A percentile compares a stretch with the other conserved stretches of the same genome.
Evolutionary conservation across 2,888 invertebrate species (phyloP).

Genomic region (Baccha elongata): DNA sequence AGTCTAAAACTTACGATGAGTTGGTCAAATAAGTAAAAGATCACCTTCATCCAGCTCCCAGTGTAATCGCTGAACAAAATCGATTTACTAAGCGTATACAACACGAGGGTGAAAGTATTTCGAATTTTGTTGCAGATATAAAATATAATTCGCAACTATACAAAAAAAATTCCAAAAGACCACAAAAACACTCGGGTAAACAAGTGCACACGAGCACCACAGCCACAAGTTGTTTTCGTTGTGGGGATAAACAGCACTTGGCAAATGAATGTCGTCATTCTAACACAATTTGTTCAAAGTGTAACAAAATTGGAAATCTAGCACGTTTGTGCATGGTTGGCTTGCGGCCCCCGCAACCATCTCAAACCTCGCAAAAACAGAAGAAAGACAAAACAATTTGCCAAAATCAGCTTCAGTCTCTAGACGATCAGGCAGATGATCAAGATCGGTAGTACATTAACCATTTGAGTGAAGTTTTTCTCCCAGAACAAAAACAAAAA

Average conservation of each 20-base stretch:
- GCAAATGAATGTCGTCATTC: background rate
- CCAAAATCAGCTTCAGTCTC: conserved; percentile 2
- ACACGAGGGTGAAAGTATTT: too few species aligned
- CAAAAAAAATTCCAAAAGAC: too few species aligned
- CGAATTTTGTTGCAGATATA: background rate
- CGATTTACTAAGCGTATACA: conserved; percentile 36
- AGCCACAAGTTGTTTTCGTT: conserved; percentile 11
- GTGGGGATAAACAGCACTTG: background rate
- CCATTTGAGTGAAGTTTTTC: conserved; percentile 14
- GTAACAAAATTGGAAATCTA: conserved; percentile 1
- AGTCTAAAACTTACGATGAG: conserved; percentile 14
- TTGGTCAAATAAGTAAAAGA: conserved; percentile 33
- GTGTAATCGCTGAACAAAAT: conserved; percentile 44
- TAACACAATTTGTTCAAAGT: background rate
- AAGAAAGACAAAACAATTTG: conserved; percentile 2
- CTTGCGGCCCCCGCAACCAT: background rate
- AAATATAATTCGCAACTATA: too few species aligned
- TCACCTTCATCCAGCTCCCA: conserved; percentile 39
- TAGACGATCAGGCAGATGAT: background rate
- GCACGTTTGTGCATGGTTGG: background rate
- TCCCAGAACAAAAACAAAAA: conserved; percentile 7
- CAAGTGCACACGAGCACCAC: background rate
- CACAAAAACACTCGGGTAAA: too few species aligned
- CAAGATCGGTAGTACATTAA: conserved; percentile 1
- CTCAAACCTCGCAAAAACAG: too few species aligned